Evolutionary conservation across 2,888 invertebrate genomes (phyloP).

Genomic region (Stenichneumon culpator): DNA sequence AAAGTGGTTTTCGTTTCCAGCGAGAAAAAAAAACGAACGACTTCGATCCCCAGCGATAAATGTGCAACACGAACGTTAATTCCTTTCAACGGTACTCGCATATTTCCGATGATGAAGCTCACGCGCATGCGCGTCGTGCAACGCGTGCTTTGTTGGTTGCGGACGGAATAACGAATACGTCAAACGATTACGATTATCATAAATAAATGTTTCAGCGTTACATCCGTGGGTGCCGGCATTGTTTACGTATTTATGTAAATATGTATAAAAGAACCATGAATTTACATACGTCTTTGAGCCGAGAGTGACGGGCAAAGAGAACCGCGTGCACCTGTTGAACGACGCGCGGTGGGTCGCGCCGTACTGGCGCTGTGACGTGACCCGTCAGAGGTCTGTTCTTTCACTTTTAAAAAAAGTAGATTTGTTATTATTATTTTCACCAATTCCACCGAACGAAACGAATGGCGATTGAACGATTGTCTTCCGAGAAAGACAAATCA

Average conservation of each 20-base stretch:
- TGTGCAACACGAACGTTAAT: neutral
- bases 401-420: slow-evolving; percentile 10
- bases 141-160: neutral
- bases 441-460: slow-evolving; percentile 5
- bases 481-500: slow-evolving; percentile 19
- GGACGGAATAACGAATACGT: neutral
- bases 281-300: slow-evolving; percentile 70
- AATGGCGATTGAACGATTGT: neutral
- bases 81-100: neutral
- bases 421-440: neutral
- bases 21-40: neutral
- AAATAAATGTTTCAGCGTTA: slow-evolving; percentile 13
- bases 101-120: neutral
- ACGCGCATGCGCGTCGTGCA: neutral
- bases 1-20: neutral
- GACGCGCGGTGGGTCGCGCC: slow-evolving; percentile 60
- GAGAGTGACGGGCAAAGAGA: slow-evolving; percentile 67
- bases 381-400: slow-evolving; percentile 43
- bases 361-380: slow-evolving; percentile 61
- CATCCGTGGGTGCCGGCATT: slow-evolving; percentile 9
- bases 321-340: slow-evolving; percentile 77
- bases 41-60: neutral
- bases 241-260: slow-evolving; percentile 52
- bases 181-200: slow-evolving; percentile 42
- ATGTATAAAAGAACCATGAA: slow-evolving; percentile 66